Evolutionary conservation across 2,888 invertebrate species (phyloP), one percentile per base, ranked within the genome.

Genomic region (Leuctra nigra): DNA sequence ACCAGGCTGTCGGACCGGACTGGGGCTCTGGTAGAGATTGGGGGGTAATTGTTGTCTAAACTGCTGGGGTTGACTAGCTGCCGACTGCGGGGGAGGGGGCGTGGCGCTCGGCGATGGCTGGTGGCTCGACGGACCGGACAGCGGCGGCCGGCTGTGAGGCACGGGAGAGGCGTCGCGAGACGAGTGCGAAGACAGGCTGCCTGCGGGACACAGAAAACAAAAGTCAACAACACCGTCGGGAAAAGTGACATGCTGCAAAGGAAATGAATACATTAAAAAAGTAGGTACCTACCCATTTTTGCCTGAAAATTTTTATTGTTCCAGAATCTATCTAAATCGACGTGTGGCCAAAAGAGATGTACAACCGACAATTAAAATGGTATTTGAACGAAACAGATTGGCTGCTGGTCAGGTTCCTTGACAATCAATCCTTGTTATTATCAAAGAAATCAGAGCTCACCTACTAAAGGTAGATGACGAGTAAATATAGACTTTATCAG

Each of bases 81-180:
- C 41, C 41, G 18, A 4, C 14, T 16, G n/a, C n/a, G n/a, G n/a
- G n/a, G n/a, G 59, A 20, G 56, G 50, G 2, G 35, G 50, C 20
- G 33, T 16, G 52, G 63, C 23, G 56, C 59, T 39, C 57, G 44
- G 44, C 9, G 44, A n/a, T n/a, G n/a, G 20, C 9, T 18, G 44
- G 4, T 20, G 44, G 44, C 23, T 44, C 20, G 22, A 7, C n/a
- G 13, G 16, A 4, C 16, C 65, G n/a, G 68, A 65, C 23, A 67
- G 66, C 39, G 65, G 66, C 9, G 68, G 64, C 55, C 66, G 60
- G 56, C 53, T 67, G 55, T 63, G 70, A 63, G 61, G 72, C 65
- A 69, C 64, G 4, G 75, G 72, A 59, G 77, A 77, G 29, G 76
- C 74, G 57, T 75, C 75, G 55, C 77, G 68, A 2, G 78, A 78